These are phyloP conservation scores for Orchesellides sinensis DNA, from an alignment of 2,888 invertebrate species.

Conservation along the genomic window DNA sequence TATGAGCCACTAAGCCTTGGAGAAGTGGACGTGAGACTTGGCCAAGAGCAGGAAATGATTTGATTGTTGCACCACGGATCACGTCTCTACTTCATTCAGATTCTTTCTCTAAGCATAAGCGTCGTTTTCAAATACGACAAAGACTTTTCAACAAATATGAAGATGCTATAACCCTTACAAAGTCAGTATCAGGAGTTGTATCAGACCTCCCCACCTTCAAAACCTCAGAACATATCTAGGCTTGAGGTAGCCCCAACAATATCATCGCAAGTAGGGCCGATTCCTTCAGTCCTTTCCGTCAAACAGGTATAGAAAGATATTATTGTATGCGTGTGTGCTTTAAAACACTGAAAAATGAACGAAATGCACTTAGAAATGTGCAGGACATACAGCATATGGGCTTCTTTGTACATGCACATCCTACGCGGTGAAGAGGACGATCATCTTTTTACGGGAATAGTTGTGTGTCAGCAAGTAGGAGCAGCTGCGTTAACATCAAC, in stretches of 20 bases:
- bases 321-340: too few relatives aligned
- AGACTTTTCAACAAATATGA: neutral
- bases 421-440: too few relatives aligned
- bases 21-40: conserved; percentile 44
- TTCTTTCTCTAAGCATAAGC: conserved; percentile 11
- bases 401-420: too few relatives aligned
- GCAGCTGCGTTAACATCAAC: conserved; percentile 1
- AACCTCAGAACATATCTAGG: conserved; percentile 23
- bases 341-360: too few relatives aligned
- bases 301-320: too few relatives aligned
- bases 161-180: neutral
- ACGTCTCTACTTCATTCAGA: conserved; percentile 18
- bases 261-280: conserved; percentile 44
- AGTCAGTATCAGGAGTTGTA: neutral
- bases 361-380: too few relatives aligned
- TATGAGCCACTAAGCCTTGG: conserved; percentile 14
- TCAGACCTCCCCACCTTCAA: conserved; percentile 41
- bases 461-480: conserved; percentile 14
- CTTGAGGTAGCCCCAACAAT: conserved; percentile 59
- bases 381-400: too few relatives aligned
- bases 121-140: neutral
- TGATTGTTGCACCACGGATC: conserved; percentile 29
- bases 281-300: too few relatives aligned
- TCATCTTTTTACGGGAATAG: too few relatives aligned
- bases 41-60: conserved; percentile 43